Percentiles rank a stretch among this genome's conserved stretches.
phyloP scores from a whole-genome alignment of 2,113 vertebrate genomes.

The Catharus fuscescens region DNA sequence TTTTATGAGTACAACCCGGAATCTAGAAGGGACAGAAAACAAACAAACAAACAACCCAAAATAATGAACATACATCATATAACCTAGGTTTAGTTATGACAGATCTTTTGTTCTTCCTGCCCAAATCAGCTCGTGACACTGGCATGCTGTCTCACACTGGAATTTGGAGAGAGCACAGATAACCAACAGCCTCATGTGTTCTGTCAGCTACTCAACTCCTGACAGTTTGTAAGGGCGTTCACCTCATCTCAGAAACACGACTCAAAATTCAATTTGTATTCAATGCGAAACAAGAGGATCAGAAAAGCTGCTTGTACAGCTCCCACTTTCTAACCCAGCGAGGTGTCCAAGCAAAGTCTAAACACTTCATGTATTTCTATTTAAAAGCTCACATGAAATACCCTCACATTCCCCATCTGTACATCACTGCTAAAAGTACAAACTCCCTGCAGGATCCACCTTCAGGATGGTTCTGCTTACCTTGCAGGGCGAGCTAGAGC shows the following conservation, averaged over 20 bases:
- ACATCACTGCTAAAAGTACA: background rate
- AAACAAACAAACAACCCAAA: background rate
- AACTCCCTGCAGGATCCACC: background rate
- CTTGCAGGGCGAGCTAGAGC: background rate
- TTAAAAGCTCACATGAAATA: background rate
- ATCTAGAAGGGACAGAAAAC: background rate
- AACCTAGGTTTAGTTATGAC: background rate
- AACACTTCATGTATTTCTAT: background rate
- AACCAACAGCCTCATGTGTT: background rate
- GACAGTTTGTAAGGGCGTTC: background rate
- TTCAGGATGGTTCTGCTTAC: slow-evolving; percentile 1
- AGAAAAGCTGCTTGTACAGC: background rate
- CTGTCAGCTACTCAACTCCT: background rate
- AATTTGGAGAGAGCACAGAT: background rate
- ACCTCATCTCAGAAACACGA: background rate
- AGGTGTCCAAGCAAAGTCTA: background rate
- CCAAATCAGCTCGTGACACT: background rate
- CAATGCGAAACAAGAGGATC: background rate
- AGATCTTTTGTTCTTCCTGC: background rate
- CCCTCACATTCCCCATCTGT: background rate
- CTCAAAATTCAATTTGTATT: background rate
- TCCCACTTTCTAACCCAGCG: background rate
- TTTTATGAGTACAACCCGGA: background rate
- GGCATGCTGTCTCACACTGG: background rate
- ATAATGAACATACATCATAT: background rate